Base-by-base conservation (phyloP, 2,888 invertebrate genomes). In the Cataglyphis altisquamis region DNA sequence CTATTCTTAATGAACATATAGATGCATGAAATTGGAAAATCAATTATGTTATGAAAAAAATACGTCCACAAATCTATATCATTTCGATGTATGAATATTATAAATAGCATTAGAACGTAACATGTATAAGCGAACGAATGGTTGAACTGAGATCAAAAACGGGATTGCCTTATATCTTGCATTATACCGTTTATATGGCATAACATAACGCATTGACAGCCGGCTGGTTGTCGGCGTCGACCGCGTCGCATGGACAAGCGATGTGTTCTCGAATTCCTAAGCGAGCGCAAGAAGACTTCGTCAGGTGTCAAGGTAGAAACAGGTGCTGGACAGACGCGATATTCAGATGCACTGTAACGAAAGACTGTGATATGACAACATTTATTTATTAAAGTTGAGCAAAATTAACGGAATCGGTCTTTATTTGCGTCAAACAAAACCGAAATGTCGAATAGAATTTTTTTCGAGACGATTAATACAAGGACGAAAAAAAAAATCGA, bases 291-390 rank as follows among this genome's bases (percentile, higher is more conserved):
- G 81, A 84, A 39, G 85, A 21, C 68, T 68, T 80, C 72, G 89
- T 91, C 91, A 90, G 88, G 88, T 90, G 90, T 87, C 74, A 63
- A 64, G 66, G 83, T 63, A 36, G n/a, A 52, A 86, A 89, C 91
- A 91, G 91, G 91, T 91, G 91, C 81, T 86, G 63, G 89, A 90
- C 63, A 73, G 62, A 72, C 66, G 84, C 84, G 78, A 81, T 80
- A 75, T 87, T 89, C 88, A 86, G 86, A 85, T 90, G 87, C 85
- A 84, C 66, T 84, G 64, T 83, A 29, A 82, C 85, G 84, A 89
- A 89, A 74, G 60, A 85, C 77, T 70, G 77, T 81, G 86, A 82
- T 67, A 89, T 85, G 83, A 86, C 67, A 55, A 36, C 45, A 48
- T 86, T 87, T 85, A 85, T 21, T 21, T 21, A 21, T 21, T 21